Conservation (phyloP, 1,140 invertebrate species). For the Drosophila melanica region DNA sequence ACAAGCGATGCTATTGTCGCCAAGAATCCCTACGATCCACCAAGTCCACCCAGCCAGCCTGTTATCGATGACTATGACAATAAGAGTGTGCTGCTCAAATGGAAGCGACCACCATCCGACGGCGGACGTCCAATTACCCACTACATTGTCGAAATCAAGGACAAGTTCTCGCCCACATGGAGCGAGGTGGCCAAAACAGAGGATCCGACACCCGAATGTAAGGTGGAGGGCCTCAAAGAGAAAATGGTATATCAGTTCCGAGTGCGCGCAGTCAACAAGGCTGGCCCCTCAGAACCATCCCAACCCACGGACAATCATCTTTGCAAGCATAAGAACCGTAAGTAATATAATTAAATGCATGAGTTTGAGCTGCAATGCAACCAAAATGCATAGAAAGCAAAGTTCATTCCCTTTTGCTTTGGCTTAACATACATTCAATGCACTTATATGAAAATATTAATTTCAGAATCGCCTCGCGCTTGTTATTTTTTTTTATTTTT, state of each 20-base stretch:
- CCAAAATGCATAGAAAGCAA: not conserved
- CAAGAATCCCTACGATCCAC: constrained; percentile 98
- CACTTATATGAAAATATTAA: constrained; percentile 3
- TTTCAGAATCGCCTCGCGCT: constrained; percentile 20
- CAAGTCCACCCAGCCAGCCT: constrained; percentile 94
- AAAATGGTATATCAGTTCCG: constrained; percentile 97
- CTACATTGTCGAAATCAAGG: constrained; percentile 98
- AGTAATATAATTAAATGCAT: constrained; percentile 84
- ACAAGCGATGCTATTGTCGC: constrained; percentile 94
- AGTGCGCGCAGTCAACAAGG: constrained; percentile 96
- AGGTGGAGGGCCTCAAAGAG: constrained; percentile 95
- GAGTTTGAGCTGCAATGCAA: not conserved
- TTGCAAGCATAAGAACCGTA: constrained; percentile 96
- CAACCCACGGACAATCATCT: constrained; percentile 96
- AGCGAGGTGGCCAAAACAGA: constrained; percentile 92
- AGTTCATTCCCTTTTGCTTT: constrained; percentile 26
- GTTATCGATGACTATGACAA: constrained; percentile 97
- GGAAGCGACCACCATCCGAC: constrained; percentile 94
- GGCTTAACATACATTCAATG: constrained; percentile 62
- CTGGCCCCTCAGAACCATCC: constrained; percentile 93
- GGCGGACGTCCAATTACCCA: constrained; percentile 97
- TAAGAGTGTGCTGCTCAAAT: constrained; percentile 94
- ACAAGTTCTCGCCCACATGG: constrained; percentile 96
- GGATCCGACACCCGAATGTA: constrained; percentile 90
- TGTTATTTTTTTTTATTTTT: not conserved